phyloP scores from a whole-genome alignment of 2,888 invertebrate species.

The Ceratothoa steindachneri region DNA sequence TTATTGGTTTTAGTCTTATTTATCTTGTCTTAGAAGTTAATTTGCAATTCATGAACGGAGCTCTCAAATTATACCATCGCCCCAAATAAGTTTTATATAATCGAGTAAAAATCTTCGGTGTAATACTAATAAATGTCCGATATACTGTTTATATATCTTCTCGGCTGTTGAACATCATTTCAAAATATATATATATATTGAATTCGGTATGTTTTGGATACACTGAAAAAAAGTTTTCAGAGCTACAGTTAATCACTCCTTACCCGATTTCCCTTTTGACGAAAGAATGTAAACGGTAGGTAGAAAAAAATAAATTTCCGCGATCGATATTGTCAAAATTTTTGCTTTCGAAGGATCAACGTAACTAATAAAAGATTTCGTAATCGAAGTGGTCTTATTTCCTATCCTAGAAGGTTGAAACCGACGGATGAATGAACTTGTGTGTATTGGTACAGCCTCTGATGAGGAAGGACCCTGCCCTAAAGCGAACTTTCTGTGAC shows the following conservation, averaged over 20 bases:
- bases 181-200: neutral
- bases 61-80: neutral
- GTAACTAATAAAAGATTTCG: conserved; percentile 31
- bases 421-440: too few relatives aligned
- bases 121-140: neutral
- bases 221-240: neutral
- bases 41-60: too few relatives aligned
- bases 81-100: neutral
- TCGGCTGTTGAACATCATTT: neutral
- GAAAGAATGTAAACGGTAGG: neutral
- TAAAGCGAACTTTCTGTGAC: too few relatives aligned
- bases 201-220: neutral
- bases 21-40: too few relatives aligned
- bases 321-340: neutral
- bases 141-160: neutral
- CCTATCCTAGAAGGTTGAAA: too few relatives aligned
- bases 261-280: neutral
- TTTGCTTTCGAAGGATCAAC: conserved; percentile 47
- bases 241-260: neutral
- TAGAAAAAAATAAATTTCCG: neutral
- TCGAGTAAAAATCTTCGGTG: neutral
- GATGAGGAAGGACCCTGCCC: too few relatives aligned
- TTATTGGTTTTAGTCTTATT: neutral
- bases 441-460: too few relatives aligned
- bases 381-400: conserved; percentile 8